These are phyloP conservation scores for Meteorus cinctellus DNA, from an alignment of 2,888 invertebrate genomes.

Conservation along the genomic window DNA sequence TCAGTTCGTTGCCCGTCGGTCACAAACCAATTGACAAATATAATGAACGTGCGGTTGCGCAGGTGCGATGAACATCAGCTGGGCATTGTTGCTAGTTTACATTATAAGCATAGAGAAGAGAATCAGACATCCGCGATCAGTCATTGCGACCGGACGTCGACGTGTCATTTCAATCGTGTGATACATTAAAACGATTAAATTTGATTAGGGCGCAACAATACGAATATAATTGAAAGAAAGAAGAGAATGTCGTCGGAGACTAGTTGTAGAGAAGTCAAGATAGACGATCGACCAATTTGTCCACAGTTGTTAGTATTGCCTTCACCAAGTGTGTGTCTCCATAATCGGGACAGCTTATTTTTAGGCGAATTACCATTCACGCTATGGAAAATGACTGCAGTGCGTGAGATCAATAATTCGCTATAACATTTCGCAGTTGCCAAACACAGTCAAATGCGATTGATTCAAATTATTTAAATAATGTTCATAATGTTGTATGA, in stretches of 20 bases:
- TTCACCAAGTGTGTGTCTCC: conserved; percentile 2
- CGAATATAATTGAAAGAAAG: conserved; percentile 11
- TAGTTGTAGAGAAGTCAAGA: background rate
- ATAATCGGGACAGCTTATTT: conserved; percentile 16
- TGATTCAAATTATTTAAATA: too few species aligned
- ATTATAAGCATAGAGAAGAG: background rate
- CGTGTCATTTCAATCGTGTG: background rate
- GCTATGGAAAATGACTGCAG: background rate
- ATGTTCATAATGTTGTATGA: too few species aligned
- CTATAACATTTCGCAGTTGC: background rate
- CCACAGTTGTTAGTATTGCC: background rate
- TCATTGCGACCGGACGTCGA: background rate
- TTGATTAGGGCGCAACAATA: background rate
- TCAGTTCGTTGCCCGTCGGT: background rate
- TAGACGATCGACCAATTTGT: conserved; percentile 35
- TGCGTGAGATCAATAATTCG: conserved; percentile 7
- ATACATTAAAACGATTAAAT: conserved; percentile 10
- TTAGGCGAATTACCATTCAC: conserved; percentile 21
- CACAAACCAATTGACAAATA: background rate
- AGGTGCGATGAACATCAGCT: background rate
- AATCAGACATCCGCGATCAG: background rate
- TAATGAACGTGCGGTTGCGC: background rate
- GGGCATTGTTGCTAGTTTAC: background rate
- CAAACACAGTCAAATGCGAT: background rate
- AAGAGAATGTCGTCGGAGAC: background rate